A percentile compares a stretch with the other conserved stretches of the same genome.
These are phyloP conservation scores for Cheilosia pagana DNA, from an alignment of 2,888 invertebrate genomes.

Conservation along the genomic window DNA sequence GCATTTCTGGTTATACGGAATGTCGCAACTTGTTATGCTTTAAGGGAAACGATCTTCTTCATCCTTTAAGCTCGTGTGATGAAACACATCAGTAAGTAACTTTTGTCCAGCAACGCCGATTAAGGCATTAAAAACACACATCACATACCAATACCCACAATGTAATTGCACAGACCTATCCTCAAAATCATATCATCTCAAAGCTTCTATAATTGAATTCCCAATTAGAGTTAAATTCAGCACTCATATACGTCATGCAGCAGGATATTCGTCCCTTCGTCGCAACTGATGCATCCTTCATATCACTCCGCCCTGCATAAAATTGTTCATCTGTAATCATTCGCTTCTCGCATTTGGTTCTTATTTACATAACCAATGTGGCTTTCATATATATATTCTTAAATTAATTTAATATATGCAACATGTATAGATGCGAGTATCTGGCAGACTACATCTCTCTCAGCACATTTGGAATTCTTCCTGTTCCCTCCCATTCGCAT, in stretches of 20 bases:
- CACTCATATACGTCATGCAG: no score
- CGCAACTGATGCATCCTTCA: neutral
- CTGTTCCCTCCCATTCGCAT: neutral
- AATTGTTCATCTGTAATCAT: conserved; percentile 59
- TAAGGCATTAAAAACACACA: no score
- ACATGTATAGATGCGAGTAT: conserved; percentile 44
- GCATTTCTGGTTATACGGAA: no score
- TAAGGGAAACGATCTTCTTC: no score
- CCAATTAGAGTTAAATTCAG: conserved; percentile 54
- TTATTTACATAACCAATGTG: conserved; percentile 71
- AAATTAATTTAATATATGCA: conserved; percentile 74
- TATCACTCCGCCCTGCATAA: conserved; percentile 17
- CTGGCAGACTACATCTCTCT: conserved; percentile 48
- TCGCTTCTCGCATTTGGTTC: conserved; percentile 55
- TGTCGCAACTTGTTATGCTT: no score
- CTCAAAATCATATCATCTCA: conserved; percentile 8
- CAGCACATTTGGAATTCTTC: conserved; percentile 29
- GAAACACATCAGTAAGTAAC: no score
- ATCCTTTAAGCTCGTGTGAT: no score
- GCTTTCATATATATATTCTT: conserved; percentile 60
- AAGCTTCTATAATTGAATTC: conserved; percentile 45
- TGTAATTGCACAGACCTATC: conserved; percentile 5
- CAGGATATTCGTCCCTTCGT: neutral
- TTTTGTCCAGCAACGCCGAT: no score
- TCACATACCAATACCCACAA: no score